Percentiles rank a stretch among this genome's conserved stretches.
phyloP scores from a whole-genome alignment of 1,140 invertebrate species.

The Calycopis cecrops region DNA sequence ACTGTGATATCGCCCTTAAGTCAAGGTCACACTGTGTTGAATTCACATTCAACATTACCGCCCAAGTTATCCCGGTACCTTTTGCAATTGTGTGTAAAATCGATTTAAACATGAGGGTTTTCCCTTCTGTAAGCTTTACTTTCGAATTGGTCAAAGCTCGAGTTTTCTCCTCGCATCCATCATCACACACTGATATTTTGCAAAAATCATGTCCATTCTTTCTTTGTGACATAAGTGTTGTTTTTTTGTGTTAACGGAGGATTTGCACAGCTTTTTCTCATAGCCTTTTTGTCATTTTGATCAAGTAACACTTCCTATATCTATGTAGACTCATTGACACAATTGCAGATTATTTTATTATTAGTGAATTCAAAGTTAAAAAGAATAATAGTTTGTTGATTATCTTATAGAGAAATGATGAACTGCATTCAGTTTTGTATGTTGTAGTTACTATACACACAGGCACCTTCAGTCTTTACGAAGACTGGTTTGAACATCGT shows the following conservation, averaged over 20 bases:
- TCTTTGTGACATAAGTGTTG: constrained; percentile 8
- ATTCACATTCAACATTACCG: constrained; percentile 17
- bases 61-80: constrained; percentile 27
- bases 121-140: constrained; percentile 22
- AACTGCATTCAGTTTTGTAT: too few species aligned
- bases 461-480: too few species aligned
- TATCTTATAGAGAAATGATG: too few species aligned
- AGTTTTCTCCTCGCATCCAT: constrained; percentile 9
- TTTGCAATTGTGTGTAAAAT: constrained; percentile 49
- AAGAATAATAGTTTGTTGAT: too few species aligned
- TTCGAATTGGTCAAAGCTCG: constrained; percentile 29
- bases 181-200: background rate
- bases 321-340: too few species aligned
- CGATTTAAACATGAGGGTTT: constrained; percentile 10
- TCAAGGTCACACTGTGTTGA: constrained; percentile 40
- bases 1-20: too few species aligned
- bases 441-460: too few species aligned
- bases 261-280: constrained; percentile 9
- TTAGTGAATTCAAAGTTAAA: too few species aligned
- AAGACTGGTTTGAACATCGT: too few species aligned
- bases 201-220: background rate
- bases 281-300: background rate
- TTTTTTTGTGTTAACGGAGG: constrained; percentile 10
- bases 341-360: too few species aligned
- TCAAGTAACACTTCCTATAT: too few species aligned